Evolutionary conservation across 2,113 vertebrate genomes (phyloP).

Genomic region (Pituophis catenifer): DNA sequence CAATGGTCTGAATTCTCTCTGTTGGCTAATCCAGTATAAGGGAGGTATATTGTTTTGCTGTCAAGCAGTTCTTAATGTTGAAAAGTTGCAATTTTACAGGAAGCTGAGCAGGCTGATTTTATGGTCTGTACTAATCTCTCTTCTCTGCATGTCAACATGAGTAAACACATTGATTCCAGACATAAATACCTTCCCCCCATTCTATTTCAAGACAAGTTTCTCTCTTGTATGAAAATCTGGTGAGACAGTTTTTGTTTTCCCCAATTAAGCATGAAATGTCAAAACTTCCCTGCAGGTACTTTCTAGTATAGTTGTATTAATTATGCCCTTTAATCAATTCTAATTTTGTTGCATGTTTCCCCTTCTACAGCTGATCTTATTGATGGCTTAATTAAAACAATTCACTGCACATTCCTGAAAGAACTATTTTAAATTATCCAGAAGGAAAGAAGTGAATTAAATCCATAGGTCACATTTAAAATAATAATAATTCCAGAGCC

Average conservation of each 20-base stretch:
- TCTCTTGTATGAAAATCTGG: neutral
- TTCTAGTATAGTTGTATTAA: constrained; percentile 21
- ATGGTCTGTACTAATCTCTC: neutral
- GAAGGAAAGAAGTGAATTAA: constrained; percentile 51
- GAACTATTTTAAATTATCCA: constrained; percentile 58
- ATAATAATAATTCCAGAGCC: constrained; percentile 22
- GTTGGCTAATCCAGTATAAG: neutral
- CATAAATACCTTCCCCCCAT: neutral
- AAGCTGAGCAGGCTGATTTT: neutral
- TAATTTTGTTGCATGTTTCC: constrained; percentile 39
- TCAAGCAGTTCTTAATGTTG: too few relatives aligned
- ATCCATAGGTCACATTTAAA: constrained; percentile 50
- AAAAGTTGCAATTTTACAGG: neutral
- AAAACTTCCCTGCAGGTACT: neutral
- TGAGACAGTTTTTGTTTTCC: neutral
- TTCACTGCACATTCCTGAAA: constrained; percentile 49
- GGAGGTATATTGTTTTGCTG: neutral
- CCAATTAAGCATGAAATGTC: neutral
- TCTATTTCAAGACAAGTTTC: neutral
- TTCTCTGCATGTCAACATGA: neutral
- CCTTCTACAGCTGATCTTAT: constrained; percentile 47
- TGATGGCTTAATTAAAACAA: constrained; percentile 65
- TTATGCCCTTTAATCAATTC: constrained; percentile 23
- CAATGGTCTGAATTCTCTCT: neutral
- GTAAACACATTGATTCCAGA: neutral